Base-by-base conservation (phyloP, 2,113 vertebrate genomes). In the Tamias sibiricus region DNA sequence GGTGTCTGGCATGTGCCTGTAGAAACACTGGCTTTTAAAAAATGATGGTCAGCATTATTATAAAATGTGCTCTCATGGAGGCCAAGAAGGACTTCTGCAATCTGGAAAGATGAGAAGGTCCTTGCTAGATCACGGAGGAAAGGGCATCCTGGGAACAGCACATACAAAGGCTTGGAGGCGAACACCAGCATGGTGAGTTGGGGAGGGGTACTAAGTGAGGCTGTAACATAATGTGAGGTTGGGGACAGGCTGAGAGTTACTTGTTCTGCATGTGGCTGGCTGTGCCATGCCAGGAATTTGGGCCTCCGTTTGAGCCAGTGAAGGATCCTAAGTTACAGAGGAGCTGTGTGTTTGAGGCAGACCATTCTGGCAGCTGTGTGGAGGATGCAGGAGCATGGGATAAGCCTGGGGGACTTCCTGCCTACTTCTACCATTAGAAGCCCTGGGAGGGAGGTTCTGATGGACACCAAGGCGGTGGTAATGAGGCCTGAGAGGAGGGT, bases 11-110 rank as follows among this genome's bases (percentile, higher is more conserved):
- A 26, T 44, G 52, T 57, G 12, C 47, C 57, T 42, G 8, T 19
- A 83, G 42, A 66, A 92, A 69, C 49, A 30, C n/a, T 89, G 79
- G 10, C 80, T 90, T 90, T 90, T 68, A 74, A 62, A 32, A 77
- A 26, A 30, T n/a, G 62, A 68, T 54, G 62, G 24, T 75, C 44
- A 87, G 32, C 66, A 32, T 14, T 79, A 24, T 37, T 71, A 35
- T 22, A 85, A 75, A 92, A n/a, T 37, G 14, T 85, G 30, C 66
- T 30, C 54, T 44, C n/a, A 59, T 1, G 32, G 64, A 85, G 76
- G 91, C 83, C n/a, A 49, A 75, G 24, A 82, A 71, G 42, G 42
- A n/a, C 10, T 28, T 17, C 17, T 30, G 49, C 28, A 14, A 26
- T 42, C n/a, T 96, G 52, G 80, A 47, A 89, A 81, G 66, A 84